Conservation (phyloP, 30 jellyfish, hydroid and myxozoan genomes). For the Catostylus mosaicus region DNA sequence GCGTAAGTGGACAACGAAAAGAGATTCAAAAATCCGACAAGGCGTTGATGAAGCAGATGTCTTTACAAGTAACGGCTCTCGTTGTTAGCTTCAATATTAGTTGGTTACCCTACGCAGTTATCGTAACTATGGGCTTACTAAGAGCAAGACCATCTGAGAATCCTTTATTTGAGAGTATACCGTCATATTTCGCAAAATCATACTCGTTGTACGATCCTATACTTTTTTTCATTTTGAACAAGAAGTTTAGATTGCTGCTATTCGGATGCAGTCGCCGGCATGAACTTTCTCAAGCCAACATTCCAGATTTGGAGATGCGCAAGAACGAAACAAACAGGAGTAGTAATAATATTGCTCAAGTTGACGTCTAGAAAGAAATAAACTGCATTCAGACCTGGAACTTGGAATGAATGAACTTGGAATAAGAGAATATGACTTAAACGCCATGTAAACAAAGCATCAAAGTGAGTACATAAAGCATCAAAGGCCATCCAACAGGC, state of each 20-base stretch:
- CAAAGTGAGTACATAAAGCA: too few species aligned
- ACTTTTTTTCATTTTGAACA: constrained; percentile 9
- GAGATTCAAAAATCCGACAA: not conserved
- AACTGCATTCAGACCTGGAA: too few species aligned
- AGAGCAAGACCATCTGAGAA: constrained; percentile 11
- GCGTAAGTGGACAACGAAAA: not conserved
- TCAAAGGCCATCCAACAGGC: too few species aligned
- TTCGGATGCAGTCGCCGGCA: not conserved
- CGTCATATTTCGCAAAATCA: constrained; percentile 42
- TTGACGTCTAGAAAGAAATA: too few species aligned
- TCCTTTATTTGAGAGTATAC: constrained; percentile 9
- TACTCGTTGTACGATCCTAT: constrained; percentile 43
- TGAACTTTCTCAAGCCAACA: not conserved
- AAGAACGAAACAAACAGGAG: not conserved
- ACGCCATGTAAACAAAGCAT: too few species aligned
- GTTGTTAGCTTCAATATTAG: constrained; percentile 23
- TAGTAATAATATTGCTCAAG: not conserved
- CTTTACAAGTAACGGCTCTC: constrained; percentile 15
- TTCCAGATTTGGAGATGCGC: not conserved
- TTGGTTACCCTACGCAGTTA: constrained; percentile 59
- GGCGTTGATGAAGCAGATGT: constrained; percentile 8
- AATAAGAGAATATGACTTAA: too few species aligned
- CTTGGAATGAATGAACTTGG: too few species aligned
- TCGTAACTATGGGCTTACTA: not conserved
- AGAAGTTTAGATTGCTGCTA: constrained; percentile 17